Conservation (phyloP, 2,888 invertebrate genomes). For the Sycophila texana region DNA sequence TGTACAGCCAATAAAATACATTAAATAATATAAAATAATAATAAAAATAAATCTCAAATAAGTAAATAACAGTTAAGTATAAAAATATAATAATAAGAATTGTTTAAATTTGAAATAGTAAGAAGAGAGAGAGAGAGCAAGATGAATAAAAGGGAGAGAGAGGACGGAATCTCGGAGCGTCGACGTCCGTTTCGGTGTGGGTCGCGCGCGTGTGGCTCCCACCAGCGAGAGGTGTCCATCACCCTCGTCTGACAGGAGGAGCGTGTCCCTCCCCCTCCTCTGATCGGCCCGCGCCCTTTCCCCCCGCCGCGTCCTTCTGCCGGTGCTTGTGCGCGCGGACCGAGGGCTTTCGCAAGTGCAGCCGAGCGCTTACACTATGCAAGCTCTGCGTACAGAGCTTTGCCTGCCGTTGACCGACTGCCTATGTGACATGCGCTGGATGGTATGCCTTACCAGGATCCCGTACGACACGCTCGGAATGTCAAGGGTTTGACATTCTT, state of each 20-base stretch:
- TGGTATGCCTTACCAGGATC: no score
- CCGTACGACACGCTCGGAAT: no score
- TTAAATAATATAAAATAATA: no score
- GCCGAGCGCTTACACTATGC: background rate
- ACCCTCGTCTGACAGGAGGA: slow-evolving; percentile 74
- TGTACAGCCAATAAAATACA: no score
- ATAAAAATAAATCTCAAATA: no score
- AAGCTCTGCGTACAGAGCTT: background rate
- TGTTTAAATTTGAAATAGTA: no score
- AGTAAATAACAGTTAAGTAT: no score
- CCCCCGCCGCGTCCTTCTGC: slow-evolving; percentile 38
- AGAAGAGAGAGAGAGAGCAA: slow-evolving; percentile 1
- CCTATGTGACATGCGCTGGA: background rate
- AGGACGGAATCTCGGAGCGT: slow-evolving; percentile 21
- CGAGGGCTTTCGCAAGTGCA: slow-evolving; percentile 19
- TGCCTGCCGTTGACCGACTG: background rate
- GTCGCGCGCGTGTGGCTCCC: slow-evolving; percentile 66
- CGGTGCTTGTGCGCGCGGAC: background rate
- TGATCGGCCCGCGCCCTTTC: slow-evolving; percentile 45
- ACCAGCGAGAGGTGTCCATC: slow-evolving; percentile 73
- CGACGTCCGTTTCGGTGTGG: slow-evolving; percentile 32
- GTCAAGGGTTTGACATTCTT: no score
- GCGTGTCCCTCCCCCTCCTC: slow-evolving; percentile 65
- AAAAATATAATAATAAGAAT: no score
- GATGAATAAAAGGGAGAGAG: background rate